Evolutionary conservation across 2,888 invertebrate species (phyloP).

Genomic region (Aleiodes testaceus): DNA sequence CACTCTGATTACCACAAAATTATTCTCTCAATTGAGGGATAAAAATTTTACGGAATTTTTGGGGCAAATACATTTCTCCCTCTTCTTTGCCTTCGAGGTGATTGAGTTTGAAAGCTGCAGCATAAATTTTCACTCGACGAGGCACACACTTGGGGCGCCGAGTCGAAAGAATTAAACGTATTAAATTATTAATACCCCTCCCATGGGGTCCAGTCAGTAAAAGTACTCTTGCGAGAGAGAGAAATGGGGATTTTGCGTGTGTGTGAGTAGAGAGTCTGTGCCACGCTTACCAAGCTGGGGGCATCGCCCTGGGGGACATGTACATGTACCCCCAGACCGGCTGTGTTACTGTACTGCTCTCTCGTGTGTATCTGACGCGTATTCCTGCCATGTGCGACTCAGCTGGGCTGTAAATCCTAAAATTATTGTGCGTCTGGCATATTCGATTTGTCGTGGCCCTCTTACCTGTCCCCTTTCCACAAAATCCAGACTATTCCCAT

Average conservation of each 20-base stretch:
- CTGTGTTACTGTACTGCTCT: slow-evolving; percentile 38
- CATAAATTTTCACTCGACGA: slow-evolving; percentile 26
- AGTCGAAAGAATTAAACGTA: slow-evolving; percentile 58
- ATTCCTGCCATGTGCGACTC: slow-evolving; percentile 62
- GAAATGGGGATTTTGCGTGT: slow-evolving; percentile 43
- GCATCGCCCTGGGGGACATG: slow-evolving; percentile 56
- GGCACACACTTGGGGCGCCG: slow-evolving; percentile 16
- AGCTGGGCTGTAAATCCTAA: slow-evolving; percentile 64
- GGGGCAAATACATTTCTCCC: neutral
- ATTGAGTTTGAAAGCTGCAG: slow-evolving; percentile 16
- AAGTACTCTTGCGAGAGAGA: slow-evolving; percentile 34
- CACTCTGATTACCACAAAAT: no score
- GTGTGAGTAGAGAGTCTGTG: slow-evolving; percentile 4
- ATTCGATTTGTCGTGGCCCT: slow-evolving; percentile 39
- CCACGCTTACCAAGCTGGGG: slow-evolving; percentile 47
- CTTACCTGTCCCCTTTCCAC: slow-evolving; percentile 1
- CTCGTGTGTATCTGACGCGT: slow-evolving; percentile 56
- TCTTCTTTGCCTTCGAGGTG: neutral
- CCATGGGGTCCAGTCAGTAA: slow-evolving; percentile 42
- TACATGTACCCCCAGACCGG: slow-evolving; percentile 33
- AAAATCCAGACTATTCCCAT: no score
- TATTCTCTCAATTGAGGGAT: no score
- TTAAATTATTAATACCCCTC: slow-evolving; percentile 64
- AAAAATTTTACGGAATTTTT: no score
- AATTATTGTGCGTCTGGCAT: slow-evolving; percentile 57